Base-by-base conservation (phyloP, 2,888 invertebrate genomes). In the Protophormia terraenovae region DNA sequence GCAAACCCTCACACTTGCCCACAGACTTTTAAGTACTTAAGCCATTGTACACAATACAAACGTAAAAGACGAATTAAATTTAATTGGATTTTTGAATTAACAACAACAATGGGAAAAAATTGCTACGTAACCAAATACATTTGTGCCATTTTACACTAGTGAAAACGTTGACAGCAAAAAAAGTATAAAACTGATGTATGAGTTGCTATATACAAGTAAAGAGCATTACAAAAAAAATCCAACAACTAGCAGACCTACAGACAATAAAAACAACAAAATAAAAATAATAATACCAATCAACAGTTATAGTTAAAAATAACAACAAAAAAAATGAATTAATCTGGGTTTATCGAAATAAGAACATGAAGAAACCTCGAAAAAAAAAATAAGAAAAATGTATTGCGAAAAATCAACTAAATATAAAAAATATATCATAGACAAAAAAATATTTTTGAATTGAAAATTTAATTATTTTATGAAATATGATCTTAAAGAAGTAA, bases 71-170 rank as follows among this genome's bases (percentile, higher is more conserved):
- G 87, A 78, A 86, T 86, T 87, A 87, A 86, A 87, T 87, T 88
- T 88, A 88, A 88, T 88, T 87, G 88, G 88, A 88, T 88, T 87
- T 87, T 85, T 64, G 82, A 82, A 85, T 85, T 85, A 85, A 85
- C 62, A 79, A 85, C 62, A 79, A 79, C 53, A 73, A 78, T 41
- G 62, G 22, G 24, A 79, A 58, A 69, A 72, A 83, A 79, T 64
- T 71, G 73, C 73, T 50, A 75, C 75, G 83, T 83, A 83, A 83
- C 83, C 83, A 22, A 71, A 71, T 85, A 64, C 83, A 71, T 71
- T 78, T 85, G 83, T 73, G 73, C 76, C 82, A 82, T 71, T 76
- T 80, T 82, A 19, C 45, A 69, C 24, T 19, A 53, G 50, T 27
- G 6, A 19, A 32, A 45, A 27, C 45, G 16, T 66, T 66, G 53